Base-by-base conservation (phyloP, 2,888 invertebrate species). In the Nomada flava region DNA sequence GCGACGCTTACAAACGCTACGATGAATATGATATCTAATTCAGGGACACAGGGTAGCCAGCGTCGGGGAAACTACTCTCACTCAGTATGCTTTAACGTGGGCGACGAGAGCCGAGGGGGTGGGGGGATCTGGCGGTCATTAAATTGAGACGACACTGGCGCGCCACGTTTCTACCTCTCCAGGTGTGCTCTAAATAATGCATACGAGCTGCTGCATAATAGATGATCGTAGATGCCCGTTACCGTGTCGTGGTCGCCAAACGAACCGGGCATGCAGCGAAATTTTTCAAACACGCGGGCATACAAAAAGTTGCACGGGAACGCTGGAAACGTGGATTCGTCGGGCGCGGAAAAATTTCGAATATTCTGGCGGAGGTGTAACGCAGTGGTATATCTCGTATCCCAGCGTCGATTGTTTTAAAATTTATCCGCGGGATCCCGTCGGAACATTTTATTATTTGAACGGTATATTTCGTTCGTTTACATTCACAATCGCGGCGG, bases 181-280 rank as follows among this genome's bases (percentile, higher is more conserved):
- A 89, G 88, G 84, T 89, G 88, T 88, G 83, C 74, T 79, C 86
- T 90, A 90, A 90, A 90, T 90, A 90, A 90, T 90, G 90, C 88
- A 90, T 75, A 86, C 81, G 76, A 81, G 82, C 82, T 76, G 76
- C 78, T 90, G 89, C 87, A 90, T 90, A 90, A 90, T 90, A 85
- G 87, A 90, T 79, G 80, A 83, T 87, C 81, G 88, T 63, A 79
- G 84, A 75, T 83, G 77, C 82, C 82, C 68, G 79, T 76, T 78
- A 67, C 79, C 79, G 64, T 77, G 57, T 63, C 71, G 77, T 52
- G 79, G 77, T 83, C 78, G 72, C 36, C 84, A 68, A 72, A 83
- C 78, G 74, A 65, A 50, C 53, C 64, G 29, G 63, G 50, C 64
- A 60, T 53, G 76, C 53, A 73, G 72, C 63, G 79, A 85, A 88